Base-by-base conservation (phyloP, 2,888 invertebrate species). In the Sturmia bella region DNA sequence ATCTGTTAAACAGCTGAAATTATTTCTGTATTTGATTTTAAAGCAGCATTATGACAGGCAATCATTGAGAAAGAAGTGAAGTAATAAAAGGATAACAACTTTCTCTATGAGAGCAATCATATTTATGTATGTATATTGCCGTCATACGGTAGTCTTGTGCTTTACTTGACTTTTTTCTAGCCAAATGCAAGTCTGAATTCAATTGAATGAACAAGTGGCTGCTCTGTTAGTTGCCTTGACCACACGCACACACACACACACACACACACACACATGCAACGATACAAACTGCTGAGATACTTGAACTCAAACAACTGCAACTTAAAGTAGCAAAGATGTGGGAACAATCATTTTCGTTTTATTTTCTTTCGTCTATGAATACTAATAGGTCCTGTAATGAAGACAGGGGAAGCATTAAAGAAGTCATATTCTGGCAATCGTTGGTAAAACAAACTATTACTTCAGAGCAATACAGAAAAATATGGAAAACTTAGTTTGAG, bases 171-270 rank as follows among this genome's bases (percentile, higher is more conserved):
- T 37, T 64, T 69, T 50, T 37, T 32, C 59, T 7, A 76, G 7
- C n/a, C 50, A 24, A 76, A 61, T 61, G 19, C 17, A 43, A 59
- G 45, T 59, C 13, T 57, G 48, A 66, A 68, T 76, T 59, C 43
- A 74, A 61, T 56, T 75, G 80, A n/a, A 57, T 59, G 41, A 72
- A 59, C 70, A 75, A 72, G 61, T 77, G 63, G 74, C 52, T 77
- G 59, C 56, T 64, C 52, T 75, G 54, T 19, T 77, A 63, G 56
- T 59, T 52, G 32, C 50, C 41, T 69, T 72, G 64, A 50, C 57
- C 56, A 64, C 48, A 45, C 59, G 59, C 27, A 32, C 1, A 75
- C 19, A 39, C n/a, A n/a, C n/a, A n/a, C n/a, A n/a, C n/a, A n/a
- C n/a, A n/a, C n/a, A n/a, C n/a, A n/a, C n/a, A n/a, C n/a, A 45